Conservation (phyloP, 2,797 vertebrate genomes). For the Crax fasciolata region DNA sequence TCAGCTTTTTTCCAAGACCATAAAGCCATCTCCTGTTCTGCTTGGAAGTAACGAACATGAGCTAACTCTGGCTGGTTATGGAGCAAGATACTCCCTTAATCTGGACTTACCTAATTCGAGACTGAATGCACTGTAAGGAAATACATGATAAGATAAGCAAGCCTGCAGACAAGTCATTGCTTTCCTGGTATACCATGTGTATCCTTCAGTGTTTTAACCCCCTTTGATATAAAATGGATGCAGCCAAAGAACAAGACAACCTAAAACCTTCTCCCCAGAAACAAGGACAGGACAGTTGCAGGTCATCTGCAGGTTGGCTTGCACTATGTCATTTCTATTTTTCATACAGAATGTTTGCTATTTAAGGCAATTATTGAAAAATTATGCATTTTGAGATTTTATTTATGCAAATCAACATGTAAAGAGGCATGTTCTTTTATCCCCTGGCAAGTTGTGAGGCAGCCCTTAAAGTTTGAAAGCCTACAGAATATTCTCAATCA, state of each 20-base stretch:
- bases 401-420: slow-evolving; percentile 67
- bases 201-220: neutral
- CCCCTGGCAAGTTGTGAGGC: neutral
- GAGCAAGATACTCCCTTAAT: neutral
- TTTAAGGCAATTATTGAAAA: slow-evolving; percentile 22
- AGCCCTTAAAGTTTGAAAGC: neutral
- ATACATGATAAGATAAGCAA: neutral
- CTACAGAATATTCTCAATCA: neutral
- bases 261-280: neutral
- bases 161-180: neutral
- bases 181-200: neutral
- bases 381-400: neutral
- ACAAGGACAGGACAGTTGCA: neutral
- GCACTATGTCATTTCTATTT: neutral
- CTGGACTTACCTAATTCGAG: neutral
- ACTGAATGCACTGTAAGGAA: neutral
- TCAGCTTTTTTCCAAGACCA: neutral
- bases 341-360: neutral
- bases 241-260: neutral
- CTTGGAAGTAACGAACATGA: neutral
- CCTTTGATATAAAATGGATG: neutral
- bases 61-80: neutral
- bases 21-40: neutral
- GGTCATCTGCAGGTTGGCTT: neutral
- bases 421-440: slow-evolving; percentile 7